phyloP scores from a whole-genome alignment of 2,113 vertebrate genomes.

The Phocoena phocoena region DNA sequence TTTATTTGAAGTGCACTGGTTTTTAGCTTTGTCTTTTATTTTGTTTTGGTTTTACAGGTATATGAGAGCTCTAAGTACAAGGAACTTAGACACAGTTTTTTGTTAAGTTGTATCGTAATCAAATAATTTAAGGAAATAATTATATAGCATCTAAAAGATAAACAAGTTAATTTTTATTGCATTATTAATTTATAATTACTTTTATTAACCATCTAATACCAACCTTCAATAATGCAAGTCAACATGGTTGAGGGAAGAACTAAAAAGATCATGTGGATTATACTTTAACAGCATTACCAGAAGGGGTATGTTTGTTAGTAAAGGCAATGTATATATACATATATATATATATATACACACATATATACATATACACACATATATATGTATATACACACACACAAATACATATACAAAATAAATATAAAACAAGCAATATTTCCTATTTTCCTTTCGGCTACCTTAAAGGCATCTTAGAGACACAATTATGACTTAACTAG shows the following conservation, averaged over 20 bases:
- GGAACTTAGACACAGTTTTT: neutral
- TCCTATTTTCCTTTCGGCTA: neutral
- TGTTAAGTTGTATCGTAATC: neutral
- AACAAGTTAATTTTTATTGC: neutral
- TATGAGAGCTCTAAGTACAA: neutral
- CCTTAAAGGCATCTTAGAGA: neutral
- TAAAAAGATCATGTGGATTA: neutral
- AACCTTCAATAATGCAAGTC: neutral
- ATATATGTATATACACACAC: neutral
- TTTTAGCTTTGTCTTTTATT: neutral
- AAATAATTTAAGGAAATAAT: constrained; percentile 15
- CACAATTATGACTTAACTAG: neutral
- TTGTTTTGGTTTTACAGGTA: neutral
- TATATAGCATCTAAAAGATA: neutral
- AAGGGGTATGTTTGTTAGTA: neutral
- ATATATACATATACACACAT: neutral
- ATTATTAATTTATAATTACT: neutral
- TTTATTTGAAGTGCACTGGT: neutral
- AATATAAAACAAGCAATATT: neutral
- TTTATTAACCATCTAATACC: neutral
- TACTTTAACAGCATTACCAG: neutral
- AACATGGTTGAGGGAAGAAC: neutral
- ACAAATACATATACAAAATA: neutral
- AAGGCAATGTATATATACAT: neutral
- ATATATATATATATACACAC: too few relatives aligned